Evolutionary conservation across 2,888 invertebrate species (phyloP).

Genomic region (Parnassius mnemosyne): DNA sequence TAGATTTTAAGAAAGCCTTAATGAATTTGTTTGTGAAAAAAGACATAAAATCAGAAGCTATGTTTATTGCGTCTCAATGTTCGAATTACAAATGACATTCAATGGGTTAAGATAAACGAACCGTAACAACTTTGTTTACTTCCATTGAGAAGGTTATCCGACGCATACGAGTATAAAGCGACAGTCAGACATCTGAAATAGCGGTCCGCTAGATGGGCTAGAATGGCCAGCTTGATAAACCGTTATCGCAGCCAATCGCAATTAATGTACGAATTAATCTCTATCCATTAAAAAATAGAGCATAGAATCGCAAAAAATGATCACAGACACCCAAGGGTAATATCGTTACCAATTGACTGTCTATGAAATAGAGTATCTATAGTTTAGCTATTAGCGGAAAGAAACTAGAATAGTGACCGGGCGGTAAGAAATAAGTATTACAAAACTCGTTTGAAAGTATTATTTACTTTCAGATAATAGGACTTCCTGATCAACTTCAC

Average conservation of each 20-base stretch:
- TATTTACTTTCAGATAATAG: constrained; percentile 8
- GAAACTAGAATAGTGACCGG: constrained; percentile 11
- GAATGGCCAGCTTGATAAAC: constrained; percentile 65
- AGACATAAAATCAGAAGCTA: too few relatives aligned
- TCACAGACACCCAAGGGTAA: not conserved
- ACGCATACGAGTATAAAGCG: constrained; percentile 4
- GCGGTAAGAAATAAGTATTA: constrained; percentile 9
- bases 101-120: constrained; percentile 8
- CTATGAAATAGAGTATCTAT: constrained; percentile 6
- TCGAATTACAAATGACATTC: not conserved
- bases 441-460: constrained; percentile 23
- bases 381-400: constrained; percentile 13
- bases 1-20: too few relatives aligned
- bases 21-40: too few relatives aligned
- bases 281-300: constrained; percentile 31
- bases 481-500: constrained; percentile 1
- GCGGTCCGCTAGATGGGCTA: constrained; percentile 68
- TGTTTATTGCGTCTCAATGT: not conserved
- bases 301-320: constrained; percentile 25
- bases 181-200: constrained; percentile 44
- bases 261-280: constrained; percentile 55
- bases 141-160: constrained; percentile 9
- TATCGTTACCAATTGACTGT: constrained; percentile 7
- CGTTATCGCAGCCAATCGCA: constrained; percentile 66
- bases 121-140: constrained; percentile 12